Base-by-base conservation (phyloP, 2,113 vertebrate genomes). In the Castor canadensis region DNA sequence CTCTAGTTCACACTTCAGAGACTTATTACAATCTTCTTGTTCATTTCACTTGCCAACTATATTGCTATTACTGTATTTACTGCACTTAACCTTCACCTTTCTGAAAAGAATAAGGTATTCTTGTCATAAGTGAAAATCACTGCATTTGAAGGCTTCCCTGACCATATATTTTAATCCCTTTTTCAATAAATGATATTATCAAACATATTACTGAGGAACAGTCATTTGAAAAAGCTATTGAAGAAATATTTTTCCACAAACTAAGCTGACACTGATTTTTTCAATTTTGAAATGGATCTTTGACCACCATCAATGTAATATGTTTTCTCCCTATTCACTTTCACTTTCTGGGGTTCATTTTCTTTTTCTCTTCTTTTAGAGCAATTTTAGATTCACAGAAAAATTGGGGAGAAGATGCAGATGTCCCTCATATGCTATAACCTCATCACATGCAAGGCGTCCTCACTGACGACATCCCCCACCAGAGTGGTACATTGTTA, bases 1-100 rank as follows among this genome's bases (percentile, higher is more conserved):
- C 93, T 87, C 66, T 97, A 96, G 97, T 97, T 98, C 97, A 96
- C 81, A 96, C 96, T 95, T 98, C 79, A 84, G 97, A 96, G 94
- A 93, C 95, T 97, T 98, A 97, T 98, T 98, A 98, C 96, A 92
- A 87, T 96, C 89, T 86, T 92, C 97, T 96, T 97, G 80, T 79
- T 98, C 96, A 93, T 98, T 97, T 97, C 91, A 96, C 91, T 97
- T 97, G 89, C 95, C 97, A 98, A 97, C 91, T 95, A 93, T 56
- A 45, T 95, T 49, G 58, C 90, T 96, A 77, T 97, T 93, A 92
- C 96, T 94, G 81, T 95, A 93, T 98, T 98, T 96, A 96, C 77
- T 81, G 60, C 49, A 87, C 82, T 96, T 98, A 98, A 98, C 97
- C 96, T 97, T 81, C 84, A 94, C 56, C 88, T 94, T 89, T 89